These are phyloP conservation scores for Hemicordylus capensis DNA, from an alignment of 2,113 vertebrate genomes.

Conservation along the genomic window DNA sequence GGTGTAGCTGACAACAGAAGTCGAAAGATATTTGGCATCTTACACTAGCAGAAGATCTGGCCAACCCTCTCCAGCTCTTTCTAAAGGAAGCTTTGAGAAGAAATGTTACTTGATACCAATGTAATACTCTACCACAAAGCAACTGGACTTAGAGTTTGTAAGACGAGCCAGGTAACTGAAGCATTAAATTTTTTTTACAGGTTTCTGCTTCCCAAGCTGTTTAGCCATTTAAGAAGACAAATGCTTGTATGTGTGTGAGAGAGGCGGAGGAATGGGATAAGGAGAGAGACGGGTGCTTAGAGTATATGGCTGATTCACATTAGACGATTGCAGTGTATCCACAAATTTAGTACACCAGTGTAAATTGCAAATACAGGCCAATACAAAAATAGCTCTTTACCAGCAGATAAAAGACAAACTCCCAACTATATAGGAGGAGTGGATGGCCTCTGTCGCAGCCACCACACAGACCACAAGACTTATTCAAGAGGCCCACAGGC, in stretches of 20 bases:
- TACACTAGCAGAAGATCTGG: constrained; percentile 29
- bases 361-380: constrained; percentile 43
- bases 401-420: not conserved
- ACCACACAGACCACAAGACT: not conserved
- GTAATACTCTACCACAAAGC: not conserved
- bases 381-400: not conserved
- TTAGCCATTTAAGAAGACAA: not conserved
- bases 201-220: constrained; percentile 48
- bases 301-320: constrained; percentile 33
- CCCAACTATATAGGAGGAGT: not conserved
- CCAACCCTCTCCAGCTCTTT: constrained; percentile 20
- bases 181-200: constrained; percentile 33
- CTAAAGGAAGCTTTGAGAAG: not conserved
- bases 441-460: not conserved
- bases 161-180: constrained; percentile 30
- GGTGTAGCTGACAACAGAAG: constrained; percentile 9
- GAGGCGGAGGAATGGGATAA: not conserved
- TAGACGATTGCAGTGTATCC: constrained; percentile 39
- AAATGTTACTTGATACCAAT: not conserved
- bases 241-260: not conserved
- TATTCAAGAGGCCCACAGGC: not conserved
- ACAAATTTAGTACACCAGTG: constrained; percentile 62
- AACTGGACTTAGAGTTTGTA: constrained; percentile 21
- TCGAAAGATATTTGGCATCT: not conserved
- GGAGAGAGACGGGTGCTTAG: too few species aligned